Percentiles rank a stretch among this genome's conserved stretches.
Conservation (phyloP, 1,140 invertebrate genomes). For the Bombus polaris region DNA sequence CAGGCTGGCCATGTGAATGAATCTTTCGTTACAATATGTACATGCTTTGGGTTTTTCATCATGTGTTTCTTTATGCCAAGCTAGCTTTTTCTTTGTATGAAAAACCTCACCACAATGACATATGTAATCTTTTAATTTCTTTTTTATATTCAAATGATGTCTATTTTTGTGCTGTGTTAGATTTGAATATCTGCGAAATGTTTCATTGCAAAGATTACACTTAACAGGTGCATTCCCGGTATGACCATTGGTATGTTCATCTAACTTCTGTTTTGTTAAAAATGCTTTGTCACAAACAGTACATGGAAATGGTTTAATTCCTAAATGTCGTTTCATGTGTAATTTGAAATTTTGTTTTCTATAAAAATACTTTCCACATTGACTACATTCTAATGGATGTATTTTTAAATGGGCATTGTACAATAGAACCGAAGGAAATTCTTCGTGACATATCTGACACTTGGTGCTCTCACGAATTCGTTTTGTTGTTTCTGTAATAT, state of each 20-base stretch:
- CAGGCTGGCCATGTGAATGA: conserved; percentile 90
- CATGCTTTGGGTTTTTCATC: conserved; percentile 92
- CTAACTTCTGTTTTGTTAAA: conserved; percentile 89
- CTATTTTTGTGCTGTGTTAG: conserved; percentile 92
- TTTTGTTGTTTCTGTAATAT: conserved; percentile 74
- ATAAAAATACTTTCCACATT: conserved; percentile 91
- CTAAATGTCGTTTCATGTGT: conserved; percentile 90
- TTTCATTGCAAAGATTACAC: conserved; percentile 91
- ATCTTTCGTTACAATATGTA: conserved; percentile 91
- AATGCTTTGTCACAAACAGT: conserved; percentile 92
- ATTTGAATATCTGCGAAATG: conserved; percentile 93
- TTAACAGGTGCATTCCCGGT: conserved; percentile 91
- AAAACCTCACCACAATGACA: conserved; percentile 92
- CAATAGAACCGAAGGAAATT: conserved; percentile 84
- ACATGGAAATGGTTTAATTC: conserved; percentile 90
- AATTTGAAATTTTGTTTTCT: conserved; percentile 88
- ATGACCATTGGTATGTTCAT: conserved; percentile 91
- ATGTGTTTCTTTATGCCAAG: conserved; percentile 93
- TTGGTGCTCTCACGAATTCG: conserved; percentile 80
- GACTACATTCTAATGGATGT: conserved; percentile 90
- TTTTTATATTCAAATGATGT: conserved; percentile 87
- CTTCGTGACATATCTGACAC: conserved; percentile 85
- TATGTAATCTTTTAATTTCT: conserved; percentile 89
- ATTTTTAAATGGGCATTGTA: conserved; percentile 89
- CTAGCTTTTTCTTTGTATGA: conserved; percentile 91